These are phyloP conservation scores for Scaptomyza tumidula DNA, from an alignment of 2,888 invertebrate species.

Conservation along the genomic window DNA sequence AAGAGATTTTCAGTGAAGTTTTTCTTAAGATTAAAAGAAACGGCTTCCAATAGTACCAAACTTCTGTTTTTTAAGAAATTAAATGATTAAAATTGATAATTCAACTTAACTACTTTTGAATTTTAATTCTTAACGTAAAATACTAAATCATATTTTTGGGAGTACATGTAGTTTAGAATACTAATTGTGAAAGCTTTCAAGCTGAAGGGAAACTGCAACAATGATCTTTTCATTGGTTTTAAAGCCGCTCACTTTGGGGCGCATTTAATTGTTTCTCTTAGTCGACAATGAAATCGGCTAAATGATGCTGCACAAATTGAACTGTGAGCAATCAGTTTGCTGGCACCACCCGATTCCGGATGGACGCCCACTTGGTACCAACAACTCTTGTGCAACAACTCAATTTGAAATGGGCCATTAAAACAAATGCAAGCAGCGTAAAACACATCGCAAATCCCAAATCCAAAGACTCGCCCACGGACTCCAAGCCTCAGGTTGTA, in stretches of 20 bases:
- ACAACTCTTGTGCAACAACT: conserved; percentile 58
- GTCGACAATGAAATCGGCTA: conserved; percentile 36
- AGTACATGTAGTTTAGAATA: not conserved
- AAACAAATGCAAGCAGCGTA: conserved; percentile 67
- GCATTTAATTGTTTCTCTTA: conserved; percentile 51
- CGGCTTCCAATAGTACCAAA: too few relatives aligned
- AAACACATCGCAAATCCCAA: conserved; percentile 46
- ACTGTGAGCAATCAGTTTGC: conserved; percentile 59
- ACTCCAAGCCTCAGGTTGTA: conserved; percentile 19
- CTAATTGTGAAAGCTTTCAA: conserved; percentile 2
- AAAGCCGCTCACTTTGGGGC: conserved; percentile 35
- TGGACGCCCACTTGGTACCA: conserved; percentile 59
- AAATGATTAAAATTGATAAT: too few relatives aligned
- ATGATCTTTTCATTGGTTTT: conserved; percentile 30
- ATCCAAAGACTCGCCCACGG: conserved; percentile 55
- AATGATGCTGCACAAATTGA: conserved; percentile 77
- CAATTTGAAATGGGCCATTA: conserved; percentile 76
- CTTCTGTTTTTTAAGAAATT: too few relatives aligned
- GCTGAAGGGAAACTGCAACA: conserved; percentile 2
- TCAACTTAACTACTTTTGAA: too few relatives aligned
- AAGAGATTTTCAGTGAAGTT: too few relatives aligned
- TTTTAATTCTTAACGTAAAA: too few relatives aligned
- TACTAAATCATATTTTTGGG: not conserved
- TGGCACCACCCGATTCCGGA: conserved; percentile 52
- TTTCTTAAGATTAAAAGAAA: too few relatives aligned